These are phyloP conservation scores for Andinoacara biseriatus DNA, from an alignment of 2,113 vertebrate species.

Conservation along the genomic window DNA sequence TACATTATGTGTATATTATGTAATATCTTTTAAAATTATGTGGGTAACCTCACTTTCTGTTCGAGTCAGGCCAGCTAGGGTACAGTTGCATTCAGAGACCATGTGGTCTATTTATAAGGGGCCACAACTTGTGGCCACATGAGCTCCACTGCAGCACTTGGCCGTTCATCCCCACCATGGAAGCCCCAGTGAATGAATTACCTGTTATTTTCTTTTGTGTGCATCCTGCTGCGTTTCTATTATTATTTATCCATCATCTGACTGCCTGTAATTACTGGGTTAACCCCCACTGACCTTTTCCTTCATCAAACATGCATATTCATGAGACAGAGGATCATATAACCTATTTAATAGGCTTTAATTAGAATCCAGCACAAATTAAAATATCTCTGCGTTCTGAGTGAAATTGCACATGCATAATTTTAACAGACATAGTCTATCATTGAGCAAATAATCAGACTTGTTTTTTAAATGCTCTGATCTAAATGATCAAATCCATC, in stretches of 20 bases:
- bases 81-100: neutral
- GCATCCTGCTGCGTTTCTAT: conserved; percentile 28
- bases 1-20: neutral
- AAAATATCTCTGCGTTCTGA: neutral
- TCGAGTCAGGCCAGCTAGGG: neutral
- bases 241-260: conserved; percentile 45
- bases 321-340: conserved; percentile 15
- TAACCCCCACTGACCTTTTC: conserved; percentile 22
- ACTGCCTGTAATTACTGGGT: neutral
- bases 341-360: neutral
- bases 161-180: neutral
- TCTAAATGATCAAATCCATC: neutral
- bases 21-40: neutral
- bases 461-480: neutral
- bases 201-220: conserved; percentile 52
- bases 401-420: neutral
- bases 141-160: conserved; percentile 11
- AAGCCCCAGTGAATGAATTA: conserved; percentile 41
- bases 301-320: conserved; percentile 47
- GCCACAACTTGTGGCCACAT: conserved; percentile 9
- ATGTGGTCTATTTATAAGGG: conserved; percentile 14
- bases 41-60: neutral
- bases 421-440: neutral
- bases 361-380: neutral
- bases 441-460: neutral